These are phyloP conservation scores for Pteronotus mesoamericanus DNA, from an alignment of 2,797 vertebrate genomes.

Conservation along the genomic window DNA sequence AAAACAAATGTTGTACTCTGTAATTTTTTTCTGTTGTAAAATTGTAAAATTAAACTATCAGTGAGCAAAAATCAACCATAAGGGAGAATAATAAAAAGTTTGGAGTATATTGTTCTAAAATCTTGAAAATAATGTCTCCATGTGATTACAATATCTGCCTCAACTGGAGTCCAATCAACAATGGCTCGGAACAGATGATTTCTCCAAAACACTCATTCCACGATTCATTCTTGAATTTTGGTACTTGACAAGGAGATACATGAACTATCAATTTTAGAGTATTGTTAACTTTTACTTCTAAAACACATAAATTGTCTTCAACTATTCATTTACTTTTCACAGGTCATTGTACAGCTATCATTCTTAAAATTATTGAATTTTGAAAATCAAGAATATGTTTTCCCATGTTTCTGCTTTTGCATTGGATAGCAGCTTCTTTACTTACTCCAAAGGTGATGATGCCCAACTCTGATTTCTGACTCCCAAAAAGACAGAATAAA, in stretches of 20 bases:
- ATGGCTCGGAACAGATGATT: background rate
- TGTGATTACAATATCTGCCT: background rate
- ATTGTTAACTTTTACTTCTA: background rate
- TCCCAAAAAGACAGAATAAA: background rate
- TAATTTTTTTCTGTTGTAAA: background rate
- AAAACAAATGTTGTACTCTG: background rate
- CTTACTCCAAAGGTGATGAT: background rate
- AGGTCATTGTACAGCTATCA: background rate
- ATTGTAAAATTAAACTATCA: background rate
- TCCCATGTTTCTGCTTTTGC: background rate
- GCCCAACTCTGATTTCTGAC: background rate
- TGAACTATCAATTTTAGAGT: background rate
- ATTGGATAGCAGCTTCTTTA: background rate
- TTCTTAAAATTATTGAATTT: background rate
- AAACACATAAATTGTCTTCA: background rate
- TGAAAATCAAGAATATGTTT: background rate
- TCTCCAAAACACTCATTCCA: background rate
- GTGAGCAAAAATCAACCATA: background rate
- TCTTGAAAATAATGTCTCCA: background rate
- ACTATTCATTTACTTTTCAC: background rate
- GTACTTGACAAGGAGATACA: background rate
- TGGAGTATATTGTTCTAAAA: background rate
- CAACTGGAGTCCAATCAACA: background rate
- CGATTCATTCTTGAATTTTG: background rate
- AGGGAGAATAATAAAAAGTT: background rate